Percentiles rank a stretch among this genome's conserved stretches.
Evolutionary conservation across 2,797 vertebrate species (phyloP).

Genomic region (Clarias pachynema): DNA sequence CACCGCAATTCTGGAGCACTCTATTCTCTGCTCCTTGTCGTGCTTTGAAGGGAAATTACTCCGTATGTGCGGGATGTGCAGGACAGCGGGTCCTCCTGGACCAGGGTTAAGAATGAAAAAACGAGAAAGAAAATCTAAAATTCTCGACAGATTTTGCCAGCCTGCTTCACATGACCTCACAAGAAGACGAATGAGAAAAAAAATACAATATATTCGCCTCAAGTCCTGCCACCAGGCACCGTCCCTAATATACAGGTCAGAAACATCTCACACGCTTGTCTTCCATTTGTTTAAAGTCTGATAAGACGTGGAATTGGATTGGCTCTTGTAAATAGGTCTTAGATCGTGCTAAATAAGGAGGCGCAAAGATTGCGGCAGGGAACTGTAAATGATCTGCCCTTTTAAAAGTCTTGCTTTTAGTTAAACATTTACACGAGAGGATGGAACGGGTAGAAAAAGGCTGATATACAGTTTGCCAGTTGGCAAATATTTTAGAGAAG

Average conservation of each 20-base stretch:
- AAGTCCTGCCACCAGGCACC: background rate
- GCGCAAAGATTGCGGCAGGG: background rate
- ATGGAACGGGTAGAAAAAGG: background rate
- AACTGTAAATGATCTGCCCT: conserved; percentile 23
- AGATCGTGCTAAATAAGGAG: conserved; percentile 28
- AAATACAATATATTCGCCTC: background rate
- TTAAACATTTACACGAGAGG: conserved; percentile 30
- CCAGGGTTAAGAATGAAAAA: too few species aligned
- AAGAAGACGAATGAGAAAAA: background rate
- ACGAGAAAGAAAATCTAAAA: too few species aligned
- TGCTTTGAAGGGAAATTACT: too few species aligned
- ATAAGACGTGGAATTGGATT: background rate
- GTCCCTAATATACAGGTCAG: background rate
- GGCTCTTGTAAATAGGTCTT: conserved; percentile 5
- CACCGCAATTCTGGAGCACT: too few species aligned
- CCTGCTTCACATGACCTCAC: background rate
- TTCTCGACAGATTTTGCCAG: background rate
- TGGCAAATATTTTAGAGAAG: conserved; percentile 18
- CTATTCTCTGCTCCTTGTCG: too few species aligned
- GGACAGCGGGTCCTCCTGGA: too few species aligned
- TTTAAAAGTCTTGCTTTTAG: conserved; percentile 7
- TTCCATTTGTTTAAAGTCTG: conserved; percentile 1
- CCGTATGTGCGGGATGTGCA: too few species aligned
- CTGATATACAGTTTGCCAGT: conserved; percentile 6
- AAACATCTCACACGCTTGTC: background rate